Base-by-base conservation (phyloP, 2,888 invertebrate species). In the Sycophila texana region DNA sequence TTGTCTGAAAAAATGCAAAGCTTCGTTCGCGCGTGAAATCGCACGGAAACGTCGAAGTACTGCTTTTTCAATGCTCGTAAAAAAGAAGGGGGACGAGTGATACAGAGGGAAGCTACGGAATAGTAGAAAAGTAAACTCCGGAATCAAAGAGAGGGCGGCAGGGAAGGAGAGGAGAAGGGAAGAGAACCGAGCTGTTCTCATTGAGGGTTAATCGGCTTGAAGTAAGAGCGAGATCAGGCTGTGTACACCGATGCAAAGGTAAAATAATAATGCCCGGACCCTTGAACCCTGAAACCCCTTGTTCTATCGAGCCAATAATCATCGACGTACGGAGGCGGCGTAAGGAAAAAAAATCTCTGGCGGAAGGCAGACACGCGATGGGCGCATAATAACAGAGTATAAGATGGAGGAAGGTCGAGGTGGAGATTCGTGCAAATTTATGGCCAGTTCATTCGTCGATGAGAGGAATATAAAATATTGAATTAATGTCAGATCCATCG, bases 161-260 rank as follows among this genome's bases (percentile, higher is more conserved):
- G 57, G 51, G 18, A 22, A 16, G n/a, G 39, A 18, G 57, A 57
- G 47, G 20, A 4, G 30, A 30, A 7, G 30, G 30, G 30, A 4
- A 10, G n/a, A 30, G 22, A 49, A 58, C 14, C 65, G 20, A 71
- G 63, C 63, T 66, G 30, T 20, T 57, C 58, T 65, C 20, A 72
- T 77, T 72, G 66, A 77, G 66, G 66, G 65, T 66, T 77, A 66
- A 66, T 58, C 77, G 66, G 30, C 22, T 49, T 14, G 66, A 72
- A 77, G 14, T 58, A 72, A 71, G 53, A 47, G 51, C 16, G 22
- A 39, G 51, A 58, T 65, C 14, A 20, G n/a, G 12, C 14, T 16
- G 14, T 14, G 5, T 3, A 26, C 30, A 4, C 51, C 66, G 49
- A 53, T 51, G 13, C 4, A 16, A 16, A 1, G 39, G 22, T 63